Evolutionary conservation across 53 echinoderm and acorn worm genomes (phyloP).

Genomic region (Paracentrotus lividus): DNA sequence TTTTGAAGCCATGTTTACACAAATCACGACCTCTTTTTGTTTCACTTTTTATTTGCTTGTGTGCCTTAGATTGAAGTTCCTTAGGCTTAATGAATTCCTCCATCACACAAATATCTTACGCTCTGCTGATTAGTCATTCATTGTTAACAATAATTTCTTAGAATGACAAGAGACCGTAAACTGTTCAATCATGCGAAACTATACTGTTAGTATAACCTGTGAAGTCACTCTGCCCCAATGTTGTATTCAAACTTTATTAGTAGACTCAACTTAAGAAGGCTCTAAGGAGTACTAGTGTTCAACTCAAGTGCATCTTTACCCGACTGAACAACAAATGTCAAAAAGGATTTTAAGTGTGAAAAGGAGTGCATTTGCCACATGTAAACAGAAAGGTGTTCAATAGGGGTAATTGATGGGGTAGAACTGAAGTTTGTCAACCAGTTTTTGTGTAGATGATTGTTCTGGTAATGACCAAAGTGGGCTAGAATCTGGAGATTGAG

Average conservation of each 20-base stretch:
- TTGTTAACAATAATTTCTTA: no score
- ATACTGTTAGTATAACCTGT: slow-evolving; percentile 1
- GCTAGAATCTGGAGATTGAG: no score
- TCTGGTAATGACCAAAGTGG: no score
- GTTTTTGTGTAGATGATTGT: not conserved
- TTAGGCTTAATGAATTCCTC: no score
- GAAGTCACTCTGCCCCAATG: not conserved
- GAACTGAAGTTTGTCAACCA: not conserved
- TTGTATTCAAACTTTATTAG: not conserved
- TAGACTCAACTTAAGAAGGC: not conserved
- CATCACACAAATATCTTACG: no score
- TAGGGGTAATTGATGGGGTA: not conserved
- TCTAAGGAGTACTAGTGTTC: not conserved
- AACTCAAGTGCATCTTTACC: slow-evolving; percentile 22
- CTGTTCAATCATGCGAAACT: no score
- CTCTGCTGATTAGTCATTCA: no score
- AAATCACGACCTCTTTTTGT: no score
- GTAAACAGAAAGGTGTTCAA: not conserved
- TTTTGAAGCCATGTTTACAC: no score
- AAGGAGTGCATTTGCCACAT: not conserved
- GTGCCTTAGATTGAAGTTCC: no score
- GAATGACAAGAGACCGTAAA: not conserved
- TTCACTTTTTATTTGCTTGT: no score
- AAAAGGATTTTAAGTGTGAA: slow-evolving; percentile 21
- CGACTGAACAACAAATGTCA: not conserved